phyloP scores from a whole-genome alignment of 2,888 invertebrate genomes.

The Iselma pallidipennis region DNA sequence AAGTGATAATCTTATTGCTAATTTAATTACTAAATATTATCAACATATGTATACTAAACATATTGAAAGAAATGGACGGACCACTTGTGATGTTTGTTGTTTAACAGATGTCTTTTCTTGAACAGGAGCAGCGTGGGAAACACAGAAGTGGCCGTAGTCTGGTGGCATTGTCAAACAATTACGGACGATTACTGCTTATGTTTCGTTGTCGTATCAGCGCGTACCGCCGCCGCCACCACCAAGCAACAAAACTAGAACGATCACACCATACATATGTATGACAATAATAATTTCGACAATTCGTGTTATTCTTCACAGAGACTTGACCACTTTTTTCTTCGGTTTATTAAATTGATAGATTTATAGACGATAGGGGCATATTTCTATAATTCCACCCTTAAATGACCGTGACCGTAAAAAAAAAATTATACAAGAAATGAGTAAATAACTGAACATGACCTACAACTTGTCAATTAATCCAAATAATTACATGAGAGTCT shows the following conservation, averaged over 20 bases:
- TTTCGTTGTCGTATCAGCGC: slow-evolving; percentile 28
- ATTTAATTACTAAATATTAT: too few species aligned
- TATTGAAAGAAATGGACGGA: slow-evolving; percentile 11
- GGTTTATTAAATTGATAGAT: background rate
- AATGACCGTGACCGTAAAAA: background rate
- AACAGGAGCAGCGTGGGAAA: slow-evolving; percentile 38
- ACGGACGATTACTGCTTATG: slow-evolving; percentile 37
- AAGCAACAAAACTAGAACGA: background rate
- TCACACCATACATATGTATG: background rate
- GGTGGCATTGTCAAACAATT: slow-evolving; percentile 46
- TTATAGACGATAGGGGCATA: background rate
- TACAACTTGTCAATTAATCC: background rate
- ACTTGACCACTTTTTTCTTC: background rate
- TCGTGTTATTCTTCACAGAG: background rate
- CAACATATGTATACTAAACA: background rate
- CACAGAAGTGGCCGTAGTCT: slow-evolving; percentile 31
- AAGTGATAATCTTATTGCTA: too few species aligned
- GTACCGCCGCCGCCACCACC: slow-evolving; percentile 7
- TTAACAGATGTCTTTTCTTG: slow-evolving; percentile 41
- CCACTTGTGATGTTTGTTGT: slow-evolving; percentile 38
- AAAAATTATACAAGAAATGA: background rate
- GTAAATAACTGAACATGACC: background rate
- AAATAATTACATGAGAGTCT: background rate
- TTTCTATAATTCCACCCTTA: background rate
- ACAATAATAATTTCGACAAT: background rate